A percentile compares a stretch with the other conserved stretches of the same genome.
Evolutionary conservation across 2,888 invertebrate species (phyloP).

Genomic region (Lingula anatina): DNA sequence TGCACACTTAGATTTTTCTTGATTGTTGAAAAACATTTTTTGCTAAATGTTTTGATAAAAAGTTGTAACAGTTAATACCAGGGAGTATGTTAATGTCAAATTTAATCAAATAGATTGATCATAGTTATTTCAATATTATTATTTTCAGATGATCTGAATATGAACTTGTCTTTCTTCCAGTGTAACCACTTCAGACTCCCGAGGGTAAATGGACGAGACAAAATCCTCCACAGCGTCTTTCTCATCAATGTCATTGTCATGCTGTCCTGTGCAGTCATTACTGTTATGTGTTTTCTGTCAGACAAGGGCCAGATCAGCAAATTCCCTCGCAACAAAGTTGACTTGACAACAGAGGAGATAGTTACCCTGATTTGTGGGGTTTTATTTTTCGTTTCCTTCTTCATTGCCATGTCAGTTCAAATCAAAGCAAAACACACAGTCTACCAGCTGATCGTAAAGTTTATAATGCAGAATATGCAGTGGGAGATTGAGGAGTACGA

Average conservation of each 20-base stretch:
- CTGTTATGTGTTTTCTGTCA: conserved; percentile 56
- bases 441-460: conserved; percentile 53
- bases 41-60: too few species aligned
- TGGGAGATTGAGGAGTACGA: conserved; percentile 55
- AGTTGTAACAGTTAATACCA: too few species aligned
- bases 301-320: conserved; percentile 45
- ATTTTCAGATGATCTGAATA: too few species aligned
- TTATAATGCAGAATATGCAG: conserved; percentile 51
- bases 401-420: conserved; percentile 58
- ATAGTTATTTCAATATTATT: neutral
- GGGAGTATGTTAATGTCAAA: neutral
- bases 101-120: neutral
- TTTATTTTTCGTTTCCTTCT: conserved; percentile 58
- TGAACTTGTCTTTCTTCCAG: too few species aligned
- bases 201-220: conserved; percentile 53
- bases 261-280: conserved; percentile 56
- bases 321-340: conserved; percentile 42
- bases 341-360: conserved; percentile 54
- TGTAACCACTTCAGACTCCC: conserved; percentile 55
- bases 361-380: conserved; percentile 57
- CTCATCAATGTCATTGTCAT: conserved; percentile 54
- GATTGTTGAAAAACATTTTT: too few species aligned
- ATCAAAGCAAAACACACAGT: conserved; percentile 56
- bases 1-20: too few species aligned
- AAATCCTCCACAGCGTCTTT: conserved; percentile 55